Conservation (phyloP, 1,140 invertebrate species). For the Samia ricini region DNA sequence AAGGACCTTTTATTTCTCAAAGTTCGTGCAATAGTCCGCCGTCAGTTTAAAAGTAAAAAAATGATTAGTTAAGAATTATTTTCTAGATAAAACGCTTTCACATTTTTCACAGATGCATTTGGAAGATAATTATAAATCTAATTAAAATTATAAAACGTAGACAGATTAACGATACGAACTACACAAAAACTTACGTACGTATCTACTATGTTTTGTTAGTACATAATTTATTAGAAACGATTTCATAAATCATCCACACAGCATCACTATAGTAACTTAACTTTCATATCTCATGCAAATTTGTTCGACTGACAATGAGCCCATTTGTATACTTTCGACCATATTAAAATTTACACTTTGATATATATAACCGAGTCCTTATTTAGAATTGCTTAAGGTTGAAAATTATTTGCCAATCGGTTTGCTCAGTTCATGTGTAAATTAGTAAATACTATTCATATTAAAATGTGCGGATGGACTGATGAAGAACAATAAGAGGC, state of each 20-base stretch:
- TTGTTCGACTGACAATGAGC: conserved; percentile 68
- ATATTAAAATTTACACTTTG: conserved; percentile 16
- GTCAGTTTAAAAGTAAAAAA: no score
- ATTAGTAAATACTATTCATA: conserved; percentile 53
- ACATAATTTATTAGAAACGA: conserved; percentile 19
- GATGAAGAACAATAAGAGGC: conserved; percentile 66
- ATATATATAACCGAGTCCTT: background rate
- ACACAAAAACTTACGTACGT: background rate
- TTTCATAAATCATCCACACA: conserved; percentile 34
- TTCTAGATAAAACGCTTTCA: no score
- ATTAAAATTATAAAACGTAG: background rate
- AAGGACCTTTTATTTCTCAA: no score
- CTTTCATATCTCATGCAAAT: conserved; percentile 73
- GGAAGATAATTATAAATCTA: no score
- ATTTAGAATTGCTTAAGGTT: background rate
- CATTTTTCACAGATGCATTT: no score
- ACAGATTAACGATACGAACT: background rate
- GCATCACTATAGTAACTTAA: conserved; percentile 42
- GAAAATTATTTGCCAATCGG: conserved; percentile 4
- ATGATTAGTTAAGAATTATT: no score
- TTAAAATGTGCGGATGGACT: conserved; percentile 61
- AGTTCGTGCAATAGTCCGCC: no score
- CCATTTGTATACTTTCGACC: conserved; percentile 47
- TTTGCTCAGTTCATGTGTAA: conserved; percentile 10
- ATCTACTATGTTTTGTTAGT: background rate